Base-by-base conservation (phyloP, 2,888 invertebrate species). In the Drosophila prolongata region DNA sequence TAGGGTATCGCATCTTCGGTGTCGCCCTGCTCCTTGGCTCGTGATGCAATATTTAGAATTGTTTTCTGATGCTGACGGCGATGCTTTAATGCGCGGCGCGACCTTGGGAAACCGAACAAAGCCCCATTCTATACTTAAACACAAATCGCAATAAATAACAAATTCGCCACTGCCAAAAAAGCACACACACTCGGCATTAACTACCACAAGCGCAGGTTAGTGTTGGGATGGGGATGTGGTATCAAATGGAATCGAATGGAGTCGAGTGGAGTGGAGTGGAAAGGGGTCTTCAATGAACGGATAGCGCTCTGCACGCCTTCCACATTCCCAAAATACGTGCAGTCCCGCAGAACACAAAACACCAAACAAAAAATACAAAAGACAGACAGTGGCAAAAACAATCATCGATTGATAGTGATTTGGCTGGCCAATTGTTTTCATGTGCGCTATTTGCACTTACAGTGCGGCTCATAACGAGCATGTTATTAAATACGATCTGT, bases 11-110 rank as follows among this genome's bases (percentile, higher is more conserved):
- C 24, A 35, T 16, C 11, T 44, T 66, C 46, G 50, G 8, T 61
- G 55, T 49, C 13, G 13, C n/a, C 34, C 14, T 9, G 6, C 19
- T 57, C 34, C 68, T 40, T 13, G 62, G 42, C 70, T 74, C 65
- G 75, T 85, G 80, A 85, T 80, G 80, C 80, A 80, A 85, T 82
- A 85, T 81, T 76, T 76, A 57, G 85, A 85, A 80, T 85, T 61
- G 52, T 60, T 77, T 69, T 77, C 40, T 49, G 37, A 42, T 40
- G 54, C 54, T 24, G 14, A 19, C 19, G 76, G 71, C 66, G 47
- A 46, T 60, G 76, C 42, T 71, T 85, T 80, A 72, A 71, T 65
- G 82, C 56, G 38, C 79, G 66, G 59, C 77, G 35, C 46, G 66
- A 55, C 80, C 85, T 85, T 85, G 69, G 70, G 56, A 37, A 24